phyloP scores from a whole-genome alignment of 64 coral and sea anemone species.

The Catalaphyllia jardinei region DNA sequence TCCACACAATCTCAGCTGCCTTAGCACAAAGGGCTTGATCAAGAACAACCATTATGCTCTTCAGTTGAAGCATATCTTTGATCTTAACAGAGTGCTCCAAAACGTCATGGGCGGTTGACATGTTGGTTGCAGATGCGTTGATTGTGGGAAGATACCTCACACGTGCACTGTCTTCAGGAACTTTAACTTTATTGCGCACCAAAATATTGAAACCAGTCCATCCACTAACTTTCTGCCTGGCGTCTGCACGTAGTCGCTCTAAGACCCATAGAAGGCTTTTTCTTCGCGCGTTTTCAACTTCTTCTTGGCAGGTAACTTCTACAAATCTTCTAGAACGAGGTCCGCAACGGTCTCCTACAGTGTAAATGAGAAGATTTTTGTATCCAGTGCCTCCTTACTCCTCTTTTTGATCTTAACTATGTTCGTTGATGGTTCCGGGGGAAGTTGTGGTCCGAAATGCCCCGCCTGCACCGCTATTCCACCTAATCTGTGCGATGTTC shows the following conservation, averaged over 20 bases:
- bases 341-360: too few species aligned
- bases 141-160: too few species aligned
- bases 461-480: constrained; percentile 45
- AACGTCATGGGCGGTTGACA: too few species aligned
- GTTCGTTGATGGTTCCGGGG: neutral
- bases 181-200: constrained; percentile 20
- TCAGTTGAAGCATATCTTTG: too few species aligned
- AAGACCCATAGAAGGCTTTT: constrained; percentile 29
- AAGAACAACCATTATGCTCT: too few species aligned
- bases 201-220: too few species aligned
- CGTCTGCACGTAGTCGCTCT: constrained; percentile 16
- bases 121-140: too few species aligned
- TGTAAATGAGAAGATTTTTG: neutral
- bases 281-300: neutral
- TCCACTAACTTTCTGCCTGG: constrained; percentile 11
- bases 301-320: constrained; percentile 14
- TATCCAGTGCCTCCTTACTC: neutral
- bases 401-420: neutral
- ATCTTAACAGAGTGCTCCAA: too few species aligned
- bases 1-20: too few species aligned
- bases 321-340: neutral
- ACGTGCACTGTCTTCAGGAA: constrained; percentile 19
- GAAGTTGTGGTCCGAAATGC: constrained; percentile 5
- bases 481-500: constrained; percentile 29
- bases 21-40: too few species aligned